Evolutionary conservation across 2,113 vertebrate genomes (phyloP), one percentile per base, ranked within the genome.

Genomic region (Murina feae): DNA sequence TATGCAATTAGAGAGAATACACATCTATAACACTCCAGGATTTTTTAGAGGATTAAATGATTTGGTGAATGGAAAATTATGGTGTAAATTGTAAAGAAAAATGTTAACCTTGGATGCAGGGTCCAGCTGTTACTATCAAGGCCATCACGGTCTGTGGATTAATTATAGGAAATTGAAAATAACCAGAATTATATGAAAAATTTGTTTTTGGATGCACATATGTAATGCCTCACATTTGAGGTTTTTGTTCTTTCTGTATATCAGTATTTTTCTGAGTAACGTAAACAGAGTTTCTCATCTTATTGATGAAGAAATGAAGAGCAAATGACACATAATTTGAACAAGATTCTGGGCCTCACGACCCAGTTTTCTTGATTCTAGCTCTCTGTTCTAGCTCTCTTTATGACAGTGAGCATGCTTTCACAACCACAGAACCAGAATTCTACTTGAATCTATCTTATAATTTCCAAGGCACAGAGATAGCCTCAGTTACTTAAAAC

Each of bases 91-190:
- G 0, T 76, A 81, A 94, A 25, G 0, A 69, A 93, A 93, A 58
- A 80, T 60, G 17, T 80, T 86, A 65, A 82, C 4, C 30, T 55
- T 17, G 37, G 18, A 79, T 35, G 0, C 18, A 65, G 21, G n/a
- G 28, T 49, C 20, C 53, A 23, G 37, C 23, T 49, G 60, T 74
- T 9, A 63, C 13, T 78, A 16, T 89, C 49, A 74, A 93, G 89
- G 12, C 2, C 35, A 16, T 82, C 28, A 86, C 6, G 8, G 14
- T 44, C 68, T 17, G 11, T 60, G 39, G 9, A 20, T 32, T 68
- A 21, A 74, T 87, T 94, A 83, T 90, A 82, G 47, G 14, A 82
- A 90, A 65, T n/a, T 86, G 18, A 66, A 44, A 82, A 86, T 78
- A 76, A 66, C 2, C 16, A 58, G n/a, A 58, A 72, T 72, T 47